phyloP scores from a whole-genome alignment of 2,113 vertebrate species.

The Leptobrachium ailaonicum region DNA sequence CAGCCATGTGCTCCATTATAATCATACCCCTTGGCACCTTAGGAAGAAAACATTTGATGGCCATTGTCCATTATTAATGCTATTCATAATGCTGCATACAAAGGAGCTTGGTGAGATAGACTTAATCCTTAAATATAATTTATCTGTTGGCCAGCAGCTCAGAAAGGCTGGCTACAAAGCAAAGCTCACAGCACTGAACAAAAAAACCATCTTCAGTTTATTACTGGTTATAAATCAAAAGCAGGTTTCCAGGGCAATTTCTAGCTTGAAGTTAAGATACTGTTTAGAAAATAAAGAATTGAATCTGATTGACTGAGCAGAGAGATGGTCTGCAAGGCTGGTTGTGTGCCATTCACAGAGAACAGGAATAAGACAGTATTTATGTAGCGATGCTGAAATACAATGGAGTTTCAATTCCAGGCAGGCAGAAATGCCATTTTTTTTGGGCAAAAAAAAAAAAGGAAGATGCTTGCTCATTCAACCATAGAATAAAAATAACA shows the following conservation, averaged over 20 bases:
- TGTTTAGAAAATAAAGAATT: slow-evolving; percentile 43
- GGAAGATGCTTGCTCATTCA: too few species aligned
- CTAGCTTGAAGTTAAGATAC: slow-evolving; percentile 53
- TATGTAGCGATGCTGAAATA: background rate
- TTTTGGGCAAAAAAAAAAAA: background rate
- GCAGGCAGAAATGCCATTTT: background rate
- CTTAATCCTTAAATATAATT: slow-evolving; percentile 69
- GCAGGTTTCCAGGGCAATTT: slow-evolving; percentile 43
- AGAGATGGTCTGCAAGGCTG: background rate
- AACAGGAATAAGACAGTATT: background rate
- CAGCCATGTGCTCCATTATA: background rate
- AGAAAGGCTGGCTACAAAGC: slow-evolving; percentile 65
- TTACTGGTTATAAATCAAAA: slow-evolving; percentile 69
- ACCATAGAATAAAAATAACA: too few species aligned
- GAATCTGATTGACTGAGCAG: slow-evolving; percentile 46
- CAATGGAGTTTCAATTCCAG: background rate
- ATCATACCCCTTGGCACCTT: slow-evolving; percentile 26
- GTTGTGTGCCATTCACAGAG: background rate
- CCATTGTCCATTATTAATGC: slow-evolving; percentile 44
- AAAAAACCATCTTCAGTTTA: slow-evolving; percentile 63
- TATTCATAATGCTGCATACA: slow-evolving; percentile 27
- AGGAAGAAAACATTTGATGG: slow-evolving; percentile 27
- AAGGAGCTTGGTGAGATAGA: slow-evolving; percentile 31
- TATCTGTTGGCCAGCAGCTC: slow-evolving; percentile 63
- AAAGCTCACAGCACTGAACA: slow-evolving; percentile 60